Base-by-base conservation (phyloP, 2,888 invertebrate species). In the Cheiracanthium punctorium region DNA sequence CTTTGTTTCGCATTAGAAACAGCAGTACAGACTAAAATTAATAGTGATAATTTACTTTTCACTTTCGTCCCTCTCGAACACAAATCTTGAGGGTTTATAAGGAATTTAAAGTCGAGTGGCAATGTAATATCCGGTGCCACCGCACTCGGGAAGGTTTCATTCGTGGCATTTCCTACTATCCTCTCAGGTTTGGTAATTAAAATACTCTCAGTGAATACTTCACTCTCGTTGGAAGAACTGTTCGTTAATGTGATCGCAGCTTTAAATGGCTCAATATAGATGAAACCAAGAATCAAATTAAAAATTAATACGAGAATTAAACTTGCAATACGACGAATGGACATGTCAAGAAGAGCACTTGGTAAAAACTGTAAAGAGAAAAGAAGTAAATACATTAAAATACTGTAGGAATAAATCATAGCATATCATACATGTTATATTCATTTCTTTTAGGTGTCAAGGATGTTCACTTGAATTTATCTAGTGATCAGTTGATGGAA, bases 21-120 rank as follows among this genome's bases (percentile, higher is more conserved):
- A 14, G 88, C 81, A 1, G 87, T 74, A 20, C 77, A 77, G 8
- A 89, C 89, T 33, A 88, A 37, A 52, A 89, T 80, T 5, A 89
- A 30, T 29, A 89, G 37, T 0, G 74, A n/a, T 7, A 85, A 52
- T 30, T 82, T 74, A 8, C 43, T 41, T 58, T 67, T 73, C 12
- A 70, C 41, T 20, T 52, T 73, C n/a, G 14, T 33, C n/a, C 75
- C 72, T 43, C 65, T 58, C 5, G 82, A 70, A 43, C 88, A 88
- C 24, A 88, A 70, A 64, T 85, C 77, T n/a, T 41, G 24, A 17
- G 72, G 76, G 52, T 85, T 85, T 14, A 88, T 28, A 4, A 76
- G 41, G 29, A 74, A 85, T 20, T 77, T 64, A 17, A 48, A 85
- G 48, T 29, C 14, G n/a, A 76, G 24, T 17, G 82, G 80, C 0